A percentile compares a stretch with the other conserved stretches of the same genome.
phyloP scores from a whole-genome alignment of 2,888 invertebrate genomes.

The Mythimna vitellina region DNA sequence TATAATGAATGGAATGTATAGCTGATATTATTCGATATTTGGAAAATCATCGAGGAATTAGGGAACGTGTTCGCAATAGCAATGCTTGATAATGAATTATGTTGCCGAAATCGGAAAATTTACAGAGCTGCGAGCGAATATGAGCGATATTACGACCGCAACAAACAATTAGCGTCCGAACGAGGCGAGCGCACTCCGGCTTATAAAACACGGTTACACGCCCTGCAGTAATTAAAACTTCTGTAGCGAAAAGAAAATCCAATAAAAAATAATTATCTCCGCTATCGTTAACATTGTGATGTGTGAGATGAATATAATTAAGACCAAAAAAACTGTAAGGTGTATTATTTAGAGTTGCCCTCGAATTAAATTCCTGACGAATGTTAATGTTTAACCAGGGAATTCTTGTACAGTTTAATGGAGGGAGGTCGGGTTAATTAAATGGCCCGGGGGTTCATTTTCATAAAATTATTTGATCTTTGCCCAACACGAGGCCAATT shows the following conservation, averaged over 20 bases:
- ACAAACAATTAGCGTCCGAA: slow-evolving; percentile 81
- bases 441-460: slow-evolving; percentile 88
- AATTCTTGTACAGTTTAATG: slow-evolving; percentile 88
- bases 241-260: slow-evolving; percentile 83
- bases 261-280: slow-evolving; percentile 84
- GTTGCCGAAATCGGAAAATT: slow-evolving; percentile 75
- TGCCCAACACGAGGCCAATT: slow-evolving; percentile 80
- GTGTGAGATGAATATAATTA: slow-evolving; percentile 80
- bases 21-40: slow-evolving; percentile 51
- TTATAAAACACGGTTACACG: slow-evolving; percentile 75
- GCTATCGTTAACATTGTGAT: slow-evolving; percentile 77
- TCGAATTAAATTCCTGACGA: slow-evolving; percentile 87
- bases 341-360: slow-evolving; percentile 80
- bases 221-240: slow-evolving; percentile 84
- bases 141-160: slow-evolving; percentile 81
- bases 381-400: slow-evolving; percentile 89
- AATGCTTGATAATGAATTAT: slow-evolving; percentile 75
- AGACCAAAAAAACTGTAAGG: slow-evolving; percentile 81
- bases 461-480: slow-evolving; percentile 89
- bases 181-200: slow-evolving; percentile 65
- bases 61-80: slow-evolving; percentile 60
- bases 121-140: slow-evolving; percentile 72
- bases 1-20: slow-evolving; percentile 55
- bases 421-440: slow-evolving; percentile 88
- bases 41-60: slow-evolving; percentile 58